phyloP scores from a whole-genome alignment of 2,797 vertebrate genomes.

The Acrocephalus scirpaceus region DNA sequence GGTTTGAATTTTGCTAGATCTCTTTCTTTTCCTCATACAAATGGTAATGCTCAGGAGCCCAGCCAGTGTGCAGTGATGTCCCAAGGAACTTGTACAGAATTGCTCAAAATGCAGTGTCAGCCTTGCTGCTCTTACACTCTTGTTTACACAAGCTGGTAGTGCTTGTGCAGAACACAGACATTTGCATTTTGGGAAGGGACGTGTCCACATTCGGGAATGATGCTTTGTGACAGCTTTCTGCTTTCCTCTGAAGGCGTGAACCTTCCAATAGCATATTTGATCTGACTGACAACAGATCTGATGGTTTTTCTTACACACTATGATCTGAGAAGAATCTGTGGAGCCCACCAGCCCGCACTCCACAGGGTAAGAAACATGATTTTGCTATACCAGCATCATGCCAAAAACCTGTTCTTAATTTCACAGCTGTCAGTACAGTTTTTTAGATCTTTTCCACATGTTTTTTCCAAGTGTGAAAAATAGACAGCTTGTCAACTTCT shows the following conservation, averaged over 20 bases:
- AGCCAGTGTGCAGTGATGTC: background rate
- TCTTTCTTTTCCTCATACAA: background rate
- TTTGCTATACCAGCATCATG: background rate
- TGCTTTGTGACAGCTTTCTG: background rate
- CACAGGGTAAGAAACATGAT: background rate
- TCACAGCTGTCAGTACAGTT: background rate
- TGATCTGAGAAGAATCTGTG: background rate
- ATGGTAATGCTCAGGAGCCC: background rate
- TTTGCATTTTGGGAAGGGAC: background rate
- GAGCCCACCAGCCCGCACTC: background rate
- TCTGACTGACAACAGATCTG: background rate
- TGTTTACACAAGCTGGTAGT: fast-evolving
- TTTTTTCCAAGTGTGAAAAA: background rate
- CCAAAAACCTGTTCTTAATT: background rate
- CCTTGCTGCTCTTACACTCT: background rate
- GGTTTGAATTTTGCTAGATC: background rate
- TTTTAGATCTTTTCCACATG: background rate
- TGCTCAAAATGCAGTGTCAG: background rate
- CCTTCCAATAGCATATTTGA: background rate
- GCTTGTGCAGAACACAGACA: background rate
- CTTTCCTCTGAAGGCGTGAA: background rate
- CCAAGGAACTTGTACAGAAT: background rate
- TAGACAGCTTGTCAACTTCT: background rate
- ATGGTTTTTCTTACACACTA: background rate
- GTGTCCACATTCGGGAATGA: background rate